These are phyloP conservation scores for Eupelmus urozonus DNA, from an alignment of 2,888 invertebrate species.

Conservation along the genomic window DNA sequence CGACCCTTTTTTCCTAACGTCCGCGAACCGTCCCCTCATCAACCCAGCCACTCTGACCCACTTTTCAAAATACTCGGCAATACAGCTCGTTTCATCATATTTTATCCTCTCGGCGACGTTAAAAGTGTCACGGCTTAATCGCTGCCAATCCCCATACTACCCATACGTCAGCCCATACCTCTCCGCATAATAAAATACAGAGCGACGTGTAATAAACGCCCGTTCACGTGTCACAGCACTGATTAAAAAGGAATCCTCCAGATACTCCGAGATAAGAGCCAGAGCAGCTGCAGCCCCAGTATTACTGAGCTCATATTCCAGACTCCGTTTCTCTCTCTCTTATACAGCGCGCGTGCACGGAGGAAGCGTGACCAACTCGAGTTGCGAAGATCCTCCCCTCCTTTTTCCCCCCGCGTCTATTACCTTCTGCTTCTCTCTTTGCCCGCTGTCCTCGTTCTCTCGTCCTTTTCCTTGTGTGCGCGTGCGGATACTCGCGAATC, in stretches of 20 bases:
- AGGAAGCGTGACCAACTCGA: slow-evolving; percentile 29
- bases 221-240: slow-evolving; percentile 4
- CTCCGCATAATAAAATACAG: background rate
- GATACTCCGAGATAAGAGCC: slow-evolving; percentile 30
- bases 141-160: background rate
- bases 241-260: slow-evolving; percentile 27
- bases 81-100: background rate
- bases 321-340: too few species aligned
- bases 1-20: too few species aligned
- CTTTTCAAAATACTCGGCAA: background rate
- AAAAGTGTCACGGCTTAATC: slow-evolving; percentile 24
- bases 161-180: background rate
- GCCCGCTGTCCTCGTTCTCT: slow-evolving; percentile 64
- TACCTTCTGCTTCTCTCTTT: background rate
- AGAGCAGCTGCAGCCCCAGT: slow-evolving; percentile 13
- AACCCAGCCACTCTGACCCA: background rate
- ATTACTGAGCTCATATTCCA: slow-evolving; percentile 12
- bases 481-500: background rate
- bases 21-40: too few species aligned
- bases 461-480: background rate
- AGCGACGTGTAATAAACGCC: slow-evolving; percentile 17
- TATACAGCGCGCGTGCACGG: too few species aligned
- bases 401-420: background rate
- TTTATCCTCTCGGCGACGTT: background rate
- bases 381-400: slow-evolving; percentile 13